Evolutionary conservation across 2,888 invertebrate genomes (phyloP), one percentile per base, ranked within the genome.

Genomic region (Eilema depressum): DNA sequence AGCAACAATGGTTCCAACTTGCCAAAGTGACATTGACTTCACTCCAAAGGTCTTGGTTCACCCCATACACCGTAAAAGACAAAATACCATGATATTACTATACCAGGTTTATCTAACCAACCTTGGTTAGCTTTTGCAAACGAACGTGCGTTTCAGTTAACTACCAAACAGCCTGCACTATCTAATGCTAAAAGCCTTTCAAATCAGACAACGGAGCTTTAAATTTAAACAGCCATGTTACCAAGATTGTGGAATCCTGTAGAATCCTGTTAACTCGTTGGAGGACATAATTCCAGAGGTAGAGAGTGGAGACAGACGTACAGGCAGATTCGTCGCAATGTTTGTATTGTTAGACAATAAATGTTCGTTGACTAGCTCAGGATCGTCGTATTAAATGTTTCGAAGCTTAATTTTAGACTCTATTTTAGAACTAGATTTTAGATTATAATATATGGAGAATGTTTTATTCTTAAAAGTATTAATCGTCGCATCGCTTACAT

Each of bases 171-270:
- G n/a, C n/a, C n/a, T n/a, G n/a, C 20, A 47, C 47, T 53, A 53
- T 10, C 53, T 53, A 53, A 53, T 53, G 53, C 10, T 53, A n/a
- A 64, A 68, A 57, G 14, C 64, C 41, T 33, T 25, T 28, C 11
- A 57, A 74, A 69, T 71, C 63, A 71, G 59, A 28, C 53, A 59
- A 76, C 70, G 76, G 73, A 68, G 75, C 73, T 74, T 41, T 71
- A 66, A 71, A 74, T 81, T 76, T 71, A 75, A 74, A 70, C 71
- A 70, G 66, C 26, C 62, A 66, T 66, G 70, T 63, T 73, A 60
- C 64, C 71, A 79, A 82, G 77, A 82, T 80, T 75, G 73, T 72
- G 72, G 77, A 79, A 77, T 82, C 77, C 73, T 75, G 73, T 72
- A 71, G 77, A 77, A 77, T 82, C 77, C 73, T 75, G 82, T 82